phyloP scores from a whole-genome alignment of 30 jellyfish, hydroid and myxozoan species.

The Sanderia malayensis region DNA sequence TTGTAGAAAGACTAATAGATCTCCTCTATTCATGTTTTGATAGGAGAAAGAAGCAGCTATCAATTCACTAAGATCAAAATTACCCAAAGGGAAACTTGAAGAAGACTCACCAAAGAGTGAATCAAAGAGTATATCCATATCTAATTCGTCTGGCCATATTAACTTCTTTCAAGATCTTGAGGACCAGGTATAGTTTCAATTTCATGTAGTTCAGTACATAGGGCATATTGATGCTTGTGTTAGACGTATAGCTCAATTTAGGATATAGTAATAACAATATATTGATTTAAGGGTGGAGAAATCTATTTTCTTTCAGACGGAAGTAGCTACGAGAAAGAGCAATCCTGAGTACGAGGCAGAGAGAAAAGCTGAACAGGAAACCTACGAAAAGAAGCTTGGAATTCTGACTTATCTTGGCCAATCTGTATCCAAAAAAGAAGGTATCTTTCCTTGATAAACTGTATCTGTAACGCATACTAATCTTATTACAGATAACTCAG shows the following conservation, averaged over 20 bases:
- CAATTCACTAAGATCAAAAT: conserved; percentile 38
- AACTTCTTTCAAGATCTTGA: conserved; percentile 69
- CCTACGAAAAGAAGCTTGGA: conserved; percentile 76
- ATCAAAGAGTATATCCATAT: no score
- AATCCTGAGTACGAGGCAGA: conserved; percentile 77
- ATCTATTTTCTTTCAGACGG: conserved; percentile 34
- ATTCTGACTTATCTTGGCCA: conserved; percentile 89
- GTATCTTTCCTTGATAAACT: no score
- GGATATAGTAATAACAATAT: no score
- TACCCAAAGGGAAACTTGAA: neutral
- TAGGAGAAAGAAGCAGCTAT: conserved; percentile 84
- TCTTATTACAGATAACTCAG: no score
- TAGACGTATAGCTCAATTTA: no score
- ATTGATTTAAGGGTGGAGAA: no score
- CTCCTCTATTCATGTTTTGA: neutral
- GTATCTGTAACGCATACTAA: no score
- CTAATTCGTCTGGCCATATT: conserved; percentile 22
- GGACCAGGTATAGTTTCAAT: conserved; percentile 64
- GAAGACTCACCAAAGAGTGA: neutral
- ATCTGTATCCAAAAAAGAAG: conserved; percentile 56
- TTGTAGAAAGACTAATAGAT: no score
- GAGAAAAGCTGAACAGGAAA: conserved; percentile 70
- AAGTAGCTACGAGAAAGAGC: conserved; percentile 21
- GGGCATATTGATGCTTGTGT: no score
- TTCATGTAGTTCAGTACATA: no score